Percentiles rank a stretch among this genome's conserved stretches.
Conservation (phyloP, 2,113 vertebrate species). For the Lanius ludovicianus region DNA sequence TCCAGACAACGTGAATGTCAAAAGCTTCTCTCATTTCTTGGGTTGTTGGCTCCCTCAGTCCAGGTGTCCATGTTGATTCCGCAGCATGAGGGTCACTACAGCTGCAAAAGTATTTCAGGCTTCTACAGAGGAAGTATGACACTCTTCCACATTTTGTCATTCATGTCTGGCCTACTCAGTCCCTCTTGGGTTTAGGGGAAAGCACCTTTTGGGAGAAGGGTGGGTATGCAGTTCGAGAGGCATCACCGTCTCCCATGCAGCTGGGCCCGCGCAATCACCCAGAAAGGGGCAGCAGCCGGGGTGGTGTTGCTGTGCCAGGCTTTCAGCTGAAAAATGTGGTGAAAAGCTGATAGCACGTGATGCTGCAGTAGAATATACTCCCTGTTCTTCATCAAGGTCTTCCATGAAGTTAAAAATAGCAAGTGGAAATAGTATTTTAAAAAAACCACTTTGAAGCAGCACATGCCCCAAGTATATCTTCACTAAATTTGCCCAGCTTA, state of each 20-base stretch:
- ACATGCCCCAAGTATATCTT: background rate
- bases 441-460: background rate
- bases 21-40: background rate
- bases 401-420: constrained; percentile 42
- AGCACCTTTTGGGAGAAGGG: background rate
- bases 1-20: background rate
- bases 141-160: background rate
- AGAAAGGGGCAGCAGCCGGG: background rate
- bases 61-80: fast-evolving
- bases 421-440: background rate
- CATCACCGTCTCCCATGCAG: background rate
- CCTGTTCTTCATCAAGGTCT: background rate
- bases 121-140: background rate
- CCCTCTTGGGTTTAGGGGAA: background rate
- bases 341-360: background rate
- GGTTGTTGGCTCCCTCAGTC: background rate
- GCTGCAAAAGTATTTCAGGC: background rate
- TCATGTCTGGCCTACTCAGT: background rate
- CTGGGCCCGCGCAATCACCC: background rate
- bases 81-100: background rate
- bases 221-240: background rate
- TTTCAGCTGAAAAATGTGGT: background rate
- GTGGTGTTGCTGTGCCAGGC: background rate
- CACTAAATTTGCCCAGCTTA: background rate
- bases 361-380: background rate